Evolutionary conservation across 2,888 invertebrate genomes (phyloP).

Genomic region (Parnassius glacialis): DNA sequence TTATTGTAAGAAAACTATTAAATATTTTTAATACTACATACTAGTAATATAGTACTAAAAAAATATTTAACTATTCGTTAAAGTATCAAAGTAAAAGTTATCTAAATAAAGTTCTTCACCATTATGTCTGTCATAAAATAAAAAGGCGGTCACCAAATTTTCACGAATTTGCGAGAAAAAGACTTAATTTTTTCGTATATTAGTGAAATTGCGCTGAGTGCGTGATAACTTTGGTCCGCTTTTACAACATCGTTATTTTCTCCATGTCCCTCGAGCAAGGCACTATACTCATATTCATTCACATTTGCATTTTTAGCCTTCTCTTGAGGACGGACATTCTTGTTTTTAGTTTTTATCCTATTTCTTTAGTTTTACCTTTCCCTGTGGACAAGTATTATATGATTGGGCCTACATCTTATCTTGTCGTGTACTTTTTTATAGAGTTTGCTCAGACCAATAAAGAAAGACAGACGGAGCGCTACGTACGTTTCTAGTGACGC

Average conservation of each 20-base stretch:
- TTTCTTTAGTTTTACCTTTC: too few species aligned
- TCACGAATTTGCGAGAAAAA: constrained; percentile 4
- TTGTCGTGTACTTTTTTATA: too few species aligned
- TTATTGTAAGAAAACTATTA: neutral
- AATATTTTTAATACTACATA: neutral
- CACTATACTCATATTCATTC: neutral
- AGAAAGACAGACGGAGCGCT: too few species aligned
- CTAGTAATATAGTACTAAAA: neutral
- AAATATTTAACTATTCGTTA: too few species aligned
- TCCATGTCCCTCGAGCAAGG: neutral
- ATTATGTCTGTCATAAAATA: neutral
- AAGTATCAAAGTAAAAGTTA: too few species aligned
- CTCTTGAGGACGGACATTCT: constrained; percentile 1
- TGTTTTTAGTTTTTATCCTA: neutral
- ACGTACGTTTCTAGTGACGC: too few species aligned
- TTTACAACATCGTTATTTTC: constrained; percentile 12
- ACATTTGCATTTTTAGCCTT: constrained; percentile 1
- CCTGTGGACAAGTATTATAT: too few species aligned
- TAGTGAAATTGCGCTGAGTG: constrained; percentile 15
- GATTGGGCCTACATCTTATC: too few species aligned
- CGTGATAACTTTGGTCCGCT: constrained; percentile 11
- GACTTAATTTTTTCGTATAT: constrained; percentile 7
- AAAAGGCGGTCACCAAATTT: neutral
- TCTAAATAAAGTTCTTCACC: neutral
- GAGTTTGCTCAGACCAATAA: too few species aligned